Evolutionary conservation across 2,797 vertebrate genomes (phyloP), one percentile per base, ranked within the genome.

Genomic region (Chromis chromis): DNA sequence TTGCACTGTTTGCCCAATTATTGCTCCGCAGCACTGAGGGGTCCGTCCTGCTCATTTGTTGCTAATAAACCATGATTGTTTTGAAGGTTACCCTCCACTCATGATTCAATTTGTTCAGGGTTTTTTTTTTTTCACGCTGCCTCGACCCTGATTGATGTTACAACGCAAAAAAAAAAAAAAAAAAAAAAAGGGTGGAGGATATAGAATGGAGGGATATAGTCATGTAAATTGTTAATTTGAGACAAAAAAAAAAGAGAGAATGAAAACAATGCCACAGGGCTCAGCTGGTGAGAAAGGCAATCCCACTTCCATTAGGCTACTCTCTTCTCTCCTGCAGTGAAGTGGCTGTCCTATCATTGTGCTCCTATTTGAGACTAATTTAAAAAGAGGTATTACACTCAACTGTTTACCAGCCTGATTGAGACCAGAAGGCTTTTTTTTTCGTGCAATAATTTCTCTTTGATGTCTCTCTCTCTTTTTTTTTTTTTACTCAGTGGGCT

Each of bases 211-310:
- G 42, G 42, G 31, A 76, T 74, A 76, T 44, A 62, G 78, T 82
- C 46, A 83, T 89, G 79, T 89, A 92, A 91, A 94, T 91, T 88
- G 80, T 81, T 91, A 87, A 93, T 94, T 91, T 91, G 84, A 33
- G 52, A 63, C 27, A 31, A 57, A 42, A 46, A 22, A 58, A 22
- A 24, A 49, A 52, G 66, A 75, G 59, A 55, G 49, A 48, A 68
- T 75, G 61, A 74, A 65, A 50, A 82, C 74, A 83, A 87, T 61
- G 83, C 82, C 84, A 76, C 46, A 1, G 72, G 76, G 77, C 86
- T 85, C 86, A 87, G 89, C 71, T 89, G 81, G 76, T 79, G 75
- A 76, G 85, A 87, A 83, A 90, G 92, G 84, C 90, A 93, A 91
- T 91, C 76, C 71, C 74, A 81, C 83, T 91, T 91, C 88, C 82